Percentiles rank a stretch among this genome's conserved stretches.
These are phyloP conservation scores for Ochlodes sylvanus DNA, from an alignment of 2,888 invertebrate genomes.

Conservation along the genomic window DNA sequence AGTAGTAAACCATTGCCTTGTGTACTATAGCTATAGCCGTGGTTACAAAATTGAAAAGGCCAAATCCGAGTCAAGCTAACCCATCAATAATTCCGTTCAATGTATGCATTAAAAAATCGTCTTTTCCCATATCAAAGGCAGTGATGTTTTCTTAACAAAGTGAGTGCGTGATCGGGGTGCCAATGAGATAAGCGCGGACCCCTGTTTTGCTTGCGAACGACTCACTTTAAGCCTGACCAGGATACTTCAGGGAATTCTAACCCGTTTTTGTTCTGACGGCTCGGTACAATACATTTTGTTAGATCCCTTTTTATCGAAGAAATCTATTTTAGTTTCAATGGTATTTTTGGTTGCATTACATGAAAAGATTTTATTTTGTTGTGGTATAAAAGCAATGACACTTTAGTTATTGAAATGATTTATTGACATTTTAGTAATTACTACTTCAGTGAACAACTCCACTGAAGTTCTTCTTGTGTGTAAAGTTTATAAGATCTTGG, in stretches of 20 bases:
- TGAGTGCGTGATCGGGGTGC: conserved; percentile 75
- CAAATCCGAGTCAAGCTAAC: conserved; percentile 40
- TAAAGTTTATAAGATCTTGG: no score
- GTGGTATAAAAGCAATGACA: not conserved
- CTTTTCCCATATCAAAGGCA: conserved; percentile 73
- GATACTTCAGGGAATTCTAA: conserved; percentile 49
- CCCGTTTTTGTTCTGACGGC: conserved; percentile 32
- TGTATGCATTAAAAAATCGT: conserved; percentile 82
- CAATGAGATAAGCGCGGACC: conserved; percentile 73
- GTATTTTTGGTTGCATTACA: conserved; percentile 1
- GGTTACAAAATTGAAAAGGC: conserved; percentile 30
- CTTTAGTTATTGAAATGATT: not conserved
- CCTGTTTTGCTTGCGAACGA: conserved; percentile 80
- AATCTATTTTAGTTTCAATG: conserved; percentile 15
- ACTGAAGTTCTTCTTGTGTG: no score
- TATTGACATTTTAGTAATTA: no score
- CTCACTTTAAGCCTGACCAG: conserved; percentile 72
- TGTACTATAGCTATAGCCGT: not conserved
- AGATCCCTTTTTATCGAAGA: conserved; percentile 2
- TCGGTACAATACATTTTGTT: conserved; percentile 24
- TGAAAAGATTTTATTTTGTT: not conserved
- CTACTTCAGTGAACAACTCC: no score
- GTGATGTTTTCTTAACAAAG: conserved; percentile 81
- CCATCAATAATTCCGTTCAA: conserved; percentile 78
- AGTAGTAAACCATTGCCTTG: no score